Evolutionary conservation across 1,140 invertebrate species (phyloP), one percentile per base, ranked within the genome.

Genomic region (Ruditapes philippinarum): DNA sequence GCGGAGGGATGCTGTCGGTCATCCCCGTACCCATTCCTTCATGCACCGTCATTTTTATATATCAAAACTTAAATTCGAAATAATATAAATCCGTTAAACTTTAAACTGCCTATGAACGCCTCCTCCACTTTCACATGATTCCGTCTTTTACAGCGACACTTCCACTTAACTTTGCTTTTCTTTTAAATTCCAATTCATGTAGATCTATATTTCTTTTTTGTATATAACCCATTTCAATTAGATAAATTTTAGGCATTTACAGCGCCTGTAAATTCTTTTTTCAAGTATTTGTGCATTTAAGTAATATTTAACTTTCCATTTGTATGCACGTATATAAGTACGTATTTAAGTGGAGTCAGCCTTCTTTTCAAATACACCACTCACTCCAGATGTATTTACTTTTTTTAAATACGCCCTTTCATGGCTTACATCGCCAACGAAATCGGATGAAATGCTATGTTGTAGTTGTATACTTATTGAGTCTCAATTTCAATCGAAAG

Each of bases 1-100:
- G 94, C 0, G 94, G 94, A 5, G 92, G 40, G 5, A 86, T 65
- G 11, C 68, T 49, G 17, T 62, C 54, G 11, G 45, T 40, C 45
- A 40, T 60, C 14, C 42, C 42, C 14, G 5, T 5, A 45, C 42
- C 5, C 14, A 45, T 45, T 5, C 42, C 42, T 45, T 45, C 42
- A 45, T 45, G 42, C 42, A 45, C 42, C 42, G 42, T 45, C 42
- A 45, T 45, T 45, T 45, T 45, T 28, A 28, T n/a, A n/a, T n/a
- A n/a, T n/a, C n/a, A n/a, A n/a, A n/a, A n/a, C n/a, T n/a, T n/a
- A n/a, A n/a, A n/a, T n/a, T n/a, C n/a, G n/a, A n/a, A n/a, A n/a
- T n/a, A n/a, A n/a, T n/a, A n/a, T n/a, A n/a, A n/a, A n/a, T n/a
- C n/a, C n/a, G n/a, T n/a, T n/a, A n/a, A n/a, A n/a, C n/a, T n/a